Base-by-base conservation (phyloP, 2,797 vertebrate genomes). In the Dendrocincla fuliginosa region DNA sequence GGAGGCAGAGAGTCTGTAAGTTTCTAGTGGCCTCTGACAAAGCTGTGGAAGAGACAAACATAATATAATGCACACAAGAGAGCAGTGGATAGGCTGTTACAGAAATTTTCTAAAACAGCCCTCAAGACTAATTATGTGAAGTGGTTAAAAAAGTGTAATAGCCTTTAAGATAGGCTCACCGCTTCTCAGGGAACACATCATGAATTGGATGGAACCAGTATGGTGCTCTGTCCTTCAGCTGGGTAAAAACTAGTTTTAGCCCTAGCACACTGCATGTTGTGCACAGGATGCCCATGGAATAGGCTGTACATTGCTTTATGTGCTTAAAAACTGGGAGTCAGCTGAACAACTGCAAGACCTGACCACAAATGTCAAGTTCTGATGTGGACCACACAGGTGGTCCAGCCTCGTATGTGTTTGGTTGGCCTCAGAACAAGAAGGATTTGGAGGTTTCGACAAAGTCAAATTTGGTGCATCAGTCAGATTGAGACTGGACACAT, bases 11-110 rank as follows among this genome's bases (percentile, higher is more conserved):
- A 59, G 77, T 44, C 83, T 89, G 9, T 13, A 17, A 83, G 33
- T 88, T 88, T 91, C 79, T 78, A 84, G 73, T 57, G 46, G 79
- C 53, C 69, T 86, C 73, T 78, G 84, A 57, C 16, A 80, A 75
- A 78, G 52, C 49, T 63, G 41, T 7, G 2, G 33, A 90, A 89
- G 60, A 87, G 22, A 82, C 64, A 91, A 89, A 56, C 24, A 17
- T 70, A 50, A 74, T 47, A 6, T 56, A 52, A 46, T 30, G 20
- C 0, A 0, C 67, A 56, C 7, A 41, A 76, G 23, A 82, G 18
- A 63, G 35, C 32, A 70, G 32, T 37, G 52, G 6, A 89, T 76
- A 83, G 44, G 7, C 16, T 70, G 80, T 89, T 35, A 70, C 32
- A 70, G 70, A 89, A n/a, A 4, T 13, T 53, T 74, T 89, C 75